Conservation (phyloP, 2,888 invertebrate genomes). For the Acanthosepion esculentum region DNA sequence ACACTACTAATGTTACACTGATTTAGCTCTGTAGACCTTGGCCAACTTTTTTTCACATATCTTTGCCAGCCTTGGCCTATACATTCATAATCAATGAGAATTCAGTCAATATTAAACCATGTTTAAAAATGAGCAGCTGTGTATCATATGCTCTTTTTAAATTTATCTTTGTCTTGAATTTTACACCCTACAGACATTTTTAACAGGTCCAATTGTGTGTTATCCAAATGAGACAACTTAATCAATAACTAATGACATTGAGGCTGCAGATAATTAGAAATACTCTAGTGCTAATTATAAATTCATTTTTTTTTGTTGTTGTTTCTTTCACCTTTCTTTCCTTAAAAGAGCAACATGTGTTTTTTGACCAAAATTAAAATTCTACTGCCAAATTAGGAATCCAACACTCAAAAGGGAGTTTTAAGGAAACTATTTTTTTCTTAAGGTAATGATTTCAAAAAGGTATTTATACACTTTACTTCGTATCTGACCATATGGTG, state of each 20-base stretch:
- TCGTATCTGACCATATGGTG: too few species aligned
- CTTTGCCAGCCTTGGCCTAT: background rate
- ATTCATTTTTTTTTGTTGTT: background rate
- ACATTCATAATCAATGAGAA: background rate
- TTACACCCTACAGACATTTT: background rate
- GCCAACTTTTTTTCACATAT: background rate
- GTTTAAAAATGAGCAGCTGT: background rate
- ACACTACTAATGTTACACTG: background rate
- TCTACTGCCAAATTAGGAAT: background rate
- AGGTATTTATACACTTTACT: too few species aligned
- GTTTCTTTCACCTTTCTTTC: background rate
- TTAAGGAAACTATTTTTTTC: background rate
- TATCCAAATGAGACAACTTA: conserved; percentile 6
- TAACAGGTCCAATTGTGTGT: background rate
- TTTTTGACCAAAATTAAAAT: background rate
- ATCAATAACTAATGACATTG: conserved; percentile 4
- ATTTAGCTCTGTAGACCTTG: background rate
- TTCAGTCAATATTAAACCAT: background rate
- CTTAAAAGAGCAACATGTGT: background rate
- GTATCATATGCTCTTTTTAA: background rate
- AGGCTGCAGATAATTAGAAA: background rate
- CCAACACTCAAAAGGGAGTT: background rate
- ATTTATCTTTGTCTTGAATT: background rate
- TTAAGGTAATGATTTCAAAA: too few species aligned
- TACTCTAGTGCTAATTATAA: background rate